These are phyloP conservation scores for Lutjanus campechanus DNA, from an alignment of 2,797 vertebrate genomes.

Conservation along the genomic window DNA sequence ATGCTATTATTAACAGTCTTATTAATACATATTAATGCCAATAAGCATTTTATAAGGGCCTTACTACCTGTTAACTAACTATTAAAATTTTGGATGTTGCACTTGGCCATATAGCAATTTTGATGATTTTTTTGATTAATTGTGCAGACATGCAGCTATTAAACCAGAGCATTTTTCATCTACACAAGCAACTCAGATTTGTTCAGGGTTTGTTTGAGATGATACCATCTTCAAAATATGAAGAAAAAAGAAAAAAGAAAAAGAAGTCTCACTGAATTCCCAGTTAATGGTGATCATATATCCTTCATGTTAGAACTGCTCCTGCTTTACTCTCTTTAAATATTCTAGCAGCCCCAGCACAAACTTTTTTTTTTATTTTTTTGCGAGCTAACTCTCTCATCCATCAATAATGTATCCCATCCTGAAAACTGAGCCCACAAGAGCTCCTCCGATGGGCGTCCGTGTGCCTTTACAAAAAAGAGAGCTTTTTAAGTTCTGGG, in stretches of 20 bases:
- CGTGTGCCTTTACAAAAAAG: constrained; percentile 55
- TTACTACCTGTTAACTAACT: too few species aligned
- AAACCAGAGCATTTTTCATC: not conserved
- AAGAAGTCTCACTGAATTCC: not conserved
- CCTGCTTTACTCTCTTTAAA: constrained; percentile 34
- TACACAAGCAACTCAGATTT: not conserved
- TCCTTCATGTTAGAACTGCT: constrained; percentile 8
- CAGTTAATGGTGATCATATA: constrained; percentile 1
- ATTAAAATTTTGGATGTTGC: too few species aligned
- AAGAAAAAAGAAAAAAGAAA: too few species aligned
- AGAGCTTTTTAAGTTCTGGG: constrained; percentile 32
- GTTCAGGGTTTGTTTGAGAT: not conserved
- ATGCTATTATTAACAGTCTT: too few species aligned
- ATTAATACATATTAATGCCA: too few species aligned
- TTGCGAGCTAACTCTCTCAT: constrained; percentile 34
- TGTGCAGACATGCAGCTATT: too few species aligned
- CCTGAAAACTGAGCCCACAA: constrained; percentile 55
- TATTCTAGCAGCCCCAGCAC: constrained; percentile 35
- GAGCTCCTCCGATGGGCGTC: constrained; percentile 7
- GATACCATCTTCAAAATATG: not conserved
- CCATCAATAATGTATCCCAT: constrained; percentile 61
- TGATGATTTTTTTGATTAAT: too few species aligned
- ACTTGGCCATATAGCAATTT: too few species aligned
- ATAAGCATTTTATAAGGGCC: too few species aligned
- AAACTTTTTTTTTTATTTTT: constrained; percentile 19